Percentiles rank a stretch among this genome's conserved stretches.
Conservation (phyloP, 2,113 vertebrate species). For the Eptesicus fuscus region DNA sequence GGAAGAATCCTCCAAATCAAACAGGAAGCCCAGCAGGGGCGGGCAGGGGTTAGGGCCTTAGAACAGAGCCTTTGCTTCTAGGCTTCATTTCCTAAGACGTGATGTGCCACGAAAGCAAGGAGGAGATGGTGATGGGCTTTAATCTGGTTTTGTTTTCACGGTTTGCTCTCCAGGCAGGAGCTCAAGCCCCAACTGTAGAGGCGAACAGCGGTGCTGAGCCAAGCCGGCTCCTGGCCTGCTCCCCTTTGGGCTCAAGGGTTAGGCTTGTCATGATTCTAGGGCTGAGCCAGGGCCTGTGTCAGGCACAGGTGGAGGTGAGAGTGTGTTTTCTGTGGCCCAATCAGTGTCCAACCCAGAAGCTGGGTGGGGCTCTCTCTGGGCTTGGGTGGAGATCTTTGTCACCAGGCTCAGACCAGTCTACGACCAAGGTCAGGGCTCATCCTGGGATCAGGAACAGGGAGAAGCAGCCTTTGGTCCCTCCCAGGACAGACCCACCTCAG, state of each 20-base stretch:
- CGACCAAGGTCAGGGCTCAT: not conserved
- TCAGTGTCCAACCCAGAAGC: not conserved
- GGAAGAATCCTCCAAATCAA: not conserved
- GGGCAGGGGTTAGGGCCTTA: not conserved
- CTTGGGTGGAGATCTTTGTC: constrained; percentile 5
- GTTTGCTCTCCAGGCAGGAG: not conserved
- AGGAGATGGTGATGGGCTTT: not conserved
- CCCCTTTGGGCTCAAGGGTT: not conserved
- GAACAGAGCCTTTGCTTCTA: not conserved
- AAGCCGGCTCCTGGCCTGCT: not conserved
- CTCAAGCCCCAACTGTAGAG: not conserved
- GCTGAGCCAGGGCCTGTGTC: not conserved
- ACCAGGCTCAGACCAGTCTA: not conserved
- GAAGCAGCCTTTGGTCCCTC: not conserved
- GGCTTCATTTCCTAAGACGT: not conserved
- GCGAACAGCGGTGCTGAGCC: not conserved
- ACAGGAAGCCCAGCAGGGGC: not conserved
- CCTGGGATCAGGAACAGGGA: not conserved
- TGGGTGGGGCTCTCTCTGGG: not conserved
- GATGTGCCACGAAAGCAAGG: not conserved
- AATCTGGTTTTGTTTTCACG: not conserved
- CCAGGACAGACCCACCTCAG: not conserved
- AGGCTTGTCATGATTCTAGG: not conserved
- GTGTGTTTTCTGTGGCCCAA: not conserved
- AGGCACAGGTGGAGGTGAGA: not conserved